Conservation (phyloP, 1,140 invertebrate species). For the Drosophila setifemur region DNA sequence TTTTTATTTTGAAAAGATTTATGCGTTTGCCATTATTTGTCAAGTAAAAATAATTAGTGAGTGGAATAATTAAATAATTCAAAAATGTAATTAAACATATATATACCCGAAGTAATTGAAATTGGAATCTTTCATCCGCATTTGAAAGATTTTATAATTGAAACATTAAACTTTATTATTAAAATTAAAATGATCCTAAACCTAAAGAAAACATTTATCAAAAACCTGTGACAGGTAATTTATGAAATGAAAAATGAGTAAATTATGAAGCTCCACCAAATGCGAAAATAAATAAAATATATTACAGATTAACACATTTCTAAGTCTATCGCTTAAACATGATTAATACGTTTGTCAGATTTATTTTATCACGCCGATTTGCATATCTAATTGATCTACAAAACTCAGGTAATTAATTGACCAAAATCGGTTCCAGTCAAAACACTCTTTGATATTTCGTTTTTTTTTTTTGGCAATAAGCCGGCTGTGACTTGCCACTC, state of each 20-base stretch:
- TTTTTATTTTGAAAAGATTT: too few species aligned
- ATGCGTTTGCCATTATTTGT: too few species aligned
- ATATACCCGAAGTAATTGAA: too few species aligned
- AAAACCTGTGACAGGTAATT: slow-evolving; percentile 11
- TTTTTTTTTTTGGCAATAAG: background rate
- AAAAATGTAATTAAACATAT: too few species aligned
- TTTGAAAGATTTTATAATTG: too few species aligned
- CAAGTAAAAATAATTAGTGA: too few species aligned
- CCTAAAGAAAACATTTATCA: too few species aligned
- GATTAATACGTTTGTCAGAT: slow-evolving; percentile 11
- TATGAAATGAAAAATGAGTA: slow-evolving; percentile 9
- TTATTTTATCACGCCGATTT: slow-evolving; percentile 28
- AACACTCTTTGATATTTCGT: slow-evolving; percentile 14
- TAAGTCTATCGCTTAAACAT: background rate
- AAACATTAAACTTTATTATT: too few species aligned
- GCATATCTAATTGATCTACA: slow-evolving; percentile 54
- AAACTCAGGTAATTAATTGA: slow-evolving; percentile 41
- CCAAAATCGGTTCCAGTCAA: slow-evolving; percentile 30
- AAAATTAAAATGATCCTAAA: too few species aligned
- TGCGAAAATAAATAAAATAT: background rate
- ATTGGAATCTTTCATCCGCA: too few species aligned
- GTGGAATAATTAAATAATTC: too few species aligned
- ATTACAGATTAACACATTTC: background rate
- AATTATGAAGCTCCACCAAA: background rate
- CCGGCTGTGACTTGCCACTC: background rate